Evolutionary conservation across 2,797 vertebrate genomes (phyloP), one percentile per base, ranked within the genome.

Genomic region (Paedocypris micromegethes): DNA sequence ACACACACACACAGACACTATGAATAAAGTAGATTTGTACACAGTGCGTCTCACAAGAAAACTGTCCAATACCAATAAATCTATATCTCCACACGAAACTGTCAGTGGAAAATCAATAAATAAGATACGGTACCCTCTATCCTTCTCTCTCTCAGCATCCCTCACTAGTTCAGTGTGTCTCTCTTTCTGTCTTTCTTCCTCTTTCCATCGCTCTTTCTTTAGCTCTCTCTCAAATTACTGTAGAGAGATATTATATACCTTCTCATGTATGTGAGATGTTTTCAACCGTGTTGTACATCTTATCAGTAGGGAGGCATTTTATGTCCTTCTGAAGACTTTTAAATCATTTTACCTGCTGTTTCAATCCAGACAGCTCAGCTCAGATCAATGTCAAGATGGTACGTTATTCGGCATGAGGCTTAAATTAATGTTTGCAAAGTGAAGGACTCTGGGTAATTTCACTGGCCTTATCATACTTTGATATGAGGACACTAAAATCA

Each of bases 361-460:
- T 64, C 6, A 3, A 49, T 40, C 45, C 58, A 45, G 40, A 69
- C 46, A 40, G 37, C 42, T 48, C 9, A 23, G 49, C 5, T 42
- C 4, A 43, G 59, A 67, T 74, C 53, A 74, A 58, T 45, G 43
- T 46, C 4, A n/a, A 62, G 57, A 9, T 52, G 58, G 56, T 72
- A 66, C 64, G 53, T 48, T 58, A 72, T 77, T 45, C 56, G 38
- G 45, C 6, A 8, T 56, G 67, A 52, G 68, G 56, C 44, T 61
- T 58, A 52, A 74, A 63, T 74, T 23, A 44, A 8, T 72, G 61
- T 44, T 62, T 8, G 49, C 52, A 58, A 72, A 72, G 70, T 51
- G 63, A 9, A 60, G 58, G 2, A 6, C 49, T 68, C 38, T 54
- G 38, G 46, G 41, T 37, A 40, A 70, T 9, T 57, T 42, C 64